Evolutionary conservation across 2,888 invertebrate species (phyloP), one percentile per base, ranked within the genome.

Genomic region (Camptogramma bilineatum): DNA sequence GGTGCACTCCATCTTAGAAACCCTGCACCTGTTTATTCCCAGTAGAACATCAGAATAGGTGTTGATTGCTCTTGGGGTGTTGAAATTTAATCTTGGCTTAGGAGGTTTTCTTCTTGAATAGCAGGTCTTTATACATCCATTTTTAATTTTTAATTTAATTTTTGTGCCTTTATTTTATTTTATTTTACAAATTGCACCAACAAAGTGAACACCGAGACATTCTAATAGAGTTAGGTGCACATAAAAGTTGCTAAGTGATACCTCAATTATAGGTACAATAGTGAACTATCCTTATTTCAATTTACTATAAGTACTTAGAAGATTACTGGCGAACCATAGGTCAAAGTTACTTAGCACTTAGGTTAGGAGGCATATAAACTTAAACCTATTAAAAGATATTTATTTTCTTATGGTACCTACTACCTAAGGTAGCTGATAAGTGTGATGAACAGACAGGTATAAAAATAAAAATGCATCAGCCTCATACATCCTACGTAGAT

Each of bases 401-500:
- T 13, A 13, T 16, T 42, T 4, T 16, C 39, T n/a, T n/a, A 16
- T 16, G 44, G 10, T n/a, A 39, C 8, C 16, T 44, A 17, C 13
- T 39, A n/a, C n/a, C n/a, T n/a, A 52, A 34, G 39, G n/a, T 19
- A 24, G 28, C n/a, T 13, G 28, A n/a, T 9, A 18, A 47, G 19
- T 52, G 18, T 19, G 44, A 53, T 18, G 39, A 19, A 34, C 39
- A 42, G 48, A 31, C 34, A 52, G 52, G 46, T 52, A 57, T 55
- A 44, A 53, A 58, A 57, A 53, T 42, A 56, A 16, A n/a, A 47
- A 60, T 56, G 60, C 60, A 60, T 52, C 42, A 19, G 47, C 52
- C 10, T 24, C 28, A 50, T 44, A 34, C 44, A 17, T 17, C 31
- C 55, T 55, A 55, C 55, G 56, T 44, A 51, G 44, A 59, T 55